Evolutionary conservation across 2,888 invertebrate genomes (phyloP), one percentile per base, ranked within the genome.

Genomic region (Oscheius sp.): DNA sequence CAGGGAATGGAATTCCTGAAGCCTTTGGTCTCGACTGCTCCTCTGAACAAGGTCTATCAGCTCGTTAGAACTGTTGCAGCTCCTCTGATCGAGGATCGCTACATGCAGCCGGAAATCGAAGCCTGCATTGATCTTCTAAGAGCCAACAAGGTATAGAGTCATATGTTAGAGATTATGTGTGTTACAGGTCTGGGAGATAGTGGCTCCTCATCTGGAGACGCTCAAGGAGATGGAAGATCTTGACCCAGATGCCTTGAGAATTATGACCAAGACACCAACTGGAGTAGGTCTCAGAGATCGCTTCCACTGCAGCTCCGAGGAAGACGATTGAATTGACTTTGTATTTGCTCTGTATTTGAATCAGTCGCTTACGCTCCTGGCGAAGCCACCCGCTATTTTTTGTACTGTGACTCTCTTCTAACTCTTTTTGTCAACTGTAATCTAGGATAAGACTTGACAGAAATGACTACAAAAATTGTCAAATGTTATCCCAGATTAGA

Each of bases 1-100:
- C 93, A 93, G 87, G 93, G 92, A 7, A 91, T 93, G 62, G 93
- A 93, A 87, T 93, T 93, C 86, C 89, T 93, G 53, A 89, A 93
- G 48, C 93, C 93, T 0, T 87, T 93, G 70, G 92, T 91, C 84
- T 92, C 92, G 5, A 93, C 93, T 0, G 90, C 90, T 10, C 93
- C 93, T 0, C 88, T 93, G 59, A 93, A 93, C 85, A 92, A 92
- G 79, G 92, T 93, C n/a, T 92, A 92, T 87, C 90, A 90, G 74
- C 89, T 92, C 2, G 92, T 93, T 4, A 89, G 93, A 55, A 90
- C 90, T 32, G 90, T 91, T 47, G 91, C 90, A 1, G 90, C 90
- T 91, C 90, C 92, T 4, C 92, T 92, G 91, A 92, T 92, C 74
- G 91, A 91, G 80, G 93, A 93, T 86, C 90, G 93, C 3, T 92